Evolutionary conservation across 2,888 invertebrate genomes (phyloP).

Genomic region (Rambutsinella grinnellia): DNA sequence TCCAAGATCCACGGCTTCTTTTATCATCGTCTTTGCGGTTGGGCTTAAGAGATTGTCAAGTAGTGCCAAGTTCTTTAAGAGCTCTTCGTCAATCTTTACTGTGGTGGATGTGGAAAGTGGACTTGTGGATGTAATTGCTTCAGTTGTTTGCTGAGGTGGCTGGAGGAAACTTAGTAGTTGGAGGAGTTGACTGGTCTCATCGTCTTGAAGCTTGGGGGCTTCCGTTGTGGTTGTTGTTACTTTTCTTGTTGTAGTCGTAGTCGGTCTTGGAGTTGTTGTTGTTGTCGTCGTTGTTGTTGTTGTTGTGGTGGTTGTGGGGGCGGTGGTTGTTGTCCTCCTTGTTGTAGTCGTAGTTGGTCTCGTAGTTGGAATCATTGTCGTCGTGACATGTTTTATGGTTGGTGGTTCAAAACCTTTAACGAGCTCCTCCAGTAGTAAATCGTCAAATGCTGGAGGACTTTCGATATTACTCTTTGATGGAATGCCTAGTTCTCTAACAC

Average conservation of each 20-base stretch:
- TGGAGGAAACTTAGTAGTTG: slow-evolving; percentile 28
- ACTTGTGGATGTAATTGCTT: neutral
- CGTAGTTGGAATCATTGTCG: neutral
- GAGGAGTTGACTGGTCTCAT: slow-evolving; percentile 24
- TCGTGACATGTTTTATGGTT: neutral
- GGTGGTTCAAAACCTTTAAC: slow-evolving; percentile 31
- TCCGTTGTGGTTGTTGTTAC: slow-evolving; percentile 6
- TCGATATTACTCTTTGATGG: slow-evolving; percentile 1
- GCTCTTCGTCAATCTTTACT: slow-evolving; percentile 24
- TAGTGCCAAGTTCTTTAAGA: slow-evolving; percentile 17
- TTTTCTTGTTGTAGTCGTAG: slow-evolving; percentile 4
- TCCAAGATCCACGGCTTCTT: slow-evolving; percentile 26
- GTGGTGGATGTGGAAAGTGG: neutral
- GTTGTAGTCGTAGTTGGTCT: slow-evolving; percentile 14
- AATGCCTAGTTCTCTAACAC: neutral
- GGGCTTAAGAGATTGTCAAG: slow-evolving; percentile 24
- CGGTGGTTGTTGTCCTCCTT: slow-evolving; percentile 13
- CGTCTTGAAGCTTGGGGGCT: slow-evolving; percentile 13
- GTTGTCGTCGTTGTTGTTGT: slow-evolving; percentile 9
- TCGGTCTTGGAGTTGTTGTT: slow-evolving; percentile 1
- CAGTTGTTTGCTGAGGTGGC: slow-evolving; percentile 2
- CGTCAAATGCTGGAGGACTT: slow-evolving; percentile 41
- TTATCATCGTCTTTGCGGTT: slow-evolving; percentile 35
- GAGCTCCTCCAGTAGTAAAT: slow-evolving; percentile 34
- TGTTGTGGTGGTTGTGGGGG: slow-evolving; percentile 4